Evolutionary conservation across 37 sponge, comb jelly and placozoan species (phyloP).

Genomic region (Axinella damicornis): DNA sequence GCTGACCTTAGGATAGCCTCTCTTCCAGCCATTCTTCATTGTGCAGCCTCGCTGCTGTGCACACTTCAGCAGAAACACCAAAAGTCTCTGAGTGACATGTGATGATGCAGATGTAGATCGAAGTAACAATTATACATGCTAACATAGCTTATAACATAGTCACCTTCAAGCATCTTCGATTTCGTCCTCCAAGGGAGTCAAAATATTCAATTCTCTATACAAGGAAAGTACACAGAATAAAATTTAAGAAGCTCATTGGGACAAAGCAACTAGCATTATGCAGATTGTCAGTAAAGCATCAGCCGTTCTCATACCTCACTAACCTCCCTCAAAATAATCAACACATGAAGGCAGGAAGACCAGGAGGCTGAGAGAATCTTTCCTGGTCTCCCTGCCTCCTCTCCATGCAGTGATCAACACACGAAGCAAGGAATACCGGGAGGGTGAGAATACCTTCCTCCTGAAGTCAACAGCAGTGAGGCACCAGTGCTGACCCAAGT

Average conservation of each 20-base stretch:
- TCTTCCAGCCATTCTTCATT: not conserved
- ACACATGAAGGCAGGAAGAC: no score
- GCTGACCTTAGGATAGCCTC: not conserved
- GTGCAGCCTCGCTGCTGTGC: not conserved
- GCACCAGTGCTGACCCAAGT: slow-evolving; percentile 42
- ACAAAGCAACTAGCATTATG: no score
- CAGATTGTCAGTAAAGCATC: no score
- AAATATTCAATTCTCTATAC: slow-evolving; percentile 29
- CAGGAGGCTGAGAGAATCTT: no score
- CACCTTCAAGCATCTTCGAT: slow-evolving; percentile 25
- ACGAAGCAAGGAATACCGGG: no score
- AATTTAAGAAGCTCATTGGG: no score
- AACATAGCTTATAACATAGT: not conserved
- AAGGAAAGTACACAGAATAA: not conserved
- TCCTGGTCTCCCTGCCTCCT: no score
- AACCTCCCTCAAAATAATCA: no score
- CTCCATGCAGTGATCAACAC: no score
- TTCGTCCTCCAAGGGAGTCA: slow-evolving; percentile 28
- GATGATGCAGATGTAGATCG: not conserved
- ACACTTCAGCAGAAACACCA: slow-evolving; percentile 9
- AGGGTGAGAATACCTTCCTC: not conserved
- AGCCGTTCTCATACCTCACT: no score
- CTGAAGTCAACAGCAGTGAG: slow-evolving; percentile 27
- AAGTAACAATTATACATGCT: no score
- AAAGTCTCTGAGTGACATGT: not conserved